Evolutionary conservation across 2,797 vertebrate species (phyloP).

Genomic region (Strix occidentalis): DNA sequence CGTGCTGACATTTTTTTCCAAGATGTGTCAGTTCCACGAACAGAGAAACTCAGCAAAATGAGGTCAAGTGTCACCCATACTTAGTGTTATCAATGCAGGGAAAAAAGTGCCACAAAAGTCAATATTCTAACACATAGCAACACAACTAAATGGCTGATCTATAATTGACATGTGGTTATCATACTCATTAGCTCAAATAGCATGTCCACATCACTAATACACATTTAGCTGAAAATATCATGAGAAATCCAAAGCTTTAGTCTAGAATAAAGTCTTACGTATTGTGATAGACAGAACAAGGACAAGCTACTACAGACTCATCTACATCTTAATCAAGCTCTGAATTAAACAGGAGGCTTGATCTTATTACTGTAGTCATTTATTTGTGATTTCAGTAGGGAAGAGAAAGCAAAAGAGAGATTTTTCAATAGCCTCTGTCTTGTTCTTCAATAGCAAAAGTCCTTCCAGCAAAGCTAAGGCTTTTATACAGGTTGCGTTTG

Average conservation of each 20-base stretch:
- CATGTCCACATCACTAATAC: not conserved
- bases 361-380: slow-evolving; percentile 9
- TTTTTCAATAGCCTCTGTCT: not conserved
- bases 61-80: not conserved
- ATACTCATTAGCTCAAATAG: not conserved
- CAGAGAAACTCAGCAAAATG: slow-evolving; percentile 33
- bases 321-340: slow-evolving; percentile 50
- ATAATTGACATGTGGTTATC: not conserved
- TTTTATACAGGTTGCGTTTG: not conserved
- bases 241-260: not conserved
- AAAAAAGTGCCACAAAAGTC: not conserved
- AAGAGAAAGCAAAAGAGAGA: slow-evolving; percentile 1
- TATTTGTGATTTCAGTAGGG: slow-evolving; percentile 17
- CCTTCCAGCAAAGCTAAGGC: not conserved
- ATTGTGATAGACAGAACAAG: slow-evolving; percentile 53
- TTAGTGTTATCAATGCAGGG: not conserved
- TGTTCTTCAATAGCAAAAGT: not conserved
- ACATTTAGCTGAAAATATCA: not conserved
- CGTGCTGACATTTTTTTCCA: not conserved
- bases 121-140: not conserved
- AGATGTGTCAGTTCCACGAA: not conserved
- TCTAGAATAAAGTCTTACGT: not conserved
- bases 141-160: not conserved
- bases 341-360: slow-evolving; percentile 20
- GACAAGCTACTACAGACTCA: not conserved